Evolutionary conservation across 1,140 invertebrate species (phyloP).

Genomic region (Bilobella aurantiaca): DNA sequence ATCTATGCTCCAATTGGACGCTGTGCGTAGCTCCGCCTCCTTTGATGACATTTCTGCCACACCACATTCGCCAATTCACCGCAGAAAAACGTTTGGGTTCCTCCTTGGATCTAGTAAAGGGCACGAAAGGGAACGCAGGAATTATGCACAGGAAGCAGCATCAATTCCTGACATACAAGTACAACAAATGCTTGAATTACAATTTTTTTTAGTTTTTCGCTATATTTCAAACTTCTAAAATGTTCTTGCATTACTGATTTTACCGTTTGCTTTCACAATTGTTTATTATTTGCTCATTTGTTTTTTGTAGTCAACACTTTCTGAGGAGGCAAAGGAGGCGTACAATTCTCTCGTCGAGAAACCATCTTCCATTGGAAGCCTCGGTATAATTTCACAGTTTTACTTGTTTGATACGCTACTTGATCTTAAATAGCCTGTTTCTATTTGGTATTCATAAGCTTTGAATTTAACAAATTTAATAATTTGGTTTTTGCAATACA

Average conservation of each 20-base stretch:
- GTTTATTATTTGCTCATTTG: conserved; percentile 30
- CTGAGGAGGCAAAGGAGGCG: conserved; percentile 64
- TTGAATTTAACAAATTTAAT: too few relatives aligned
- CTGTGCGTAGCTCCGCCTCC: conserved; percentile 34
- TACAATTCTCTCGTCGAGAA: conserved; percentile 83
- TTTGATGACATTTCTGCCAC: conserved; percentile 48
- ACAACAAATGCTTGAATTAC: too few relatives aligned
- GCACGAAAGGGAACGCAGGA: conserved; percentile 56
- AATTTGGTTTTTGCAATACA: too few relatives aligned
- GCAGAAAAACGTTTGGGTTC: conserved; percentile 72
- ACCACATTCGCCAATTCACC: conserved; percentile 65
- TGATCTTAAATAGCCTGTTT: too few relatives aligned
- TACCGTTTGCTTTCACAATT: conserved; percentile 9
- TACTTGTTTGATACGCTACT: too few relatives aligned
- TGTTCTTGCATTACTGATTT: neutral
- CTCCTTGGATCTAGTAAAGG: conserved; percentile 52
- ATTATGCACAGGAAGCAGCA: conserved; percentile 78
- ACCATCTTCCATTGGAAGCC: conserved; percentile 37
- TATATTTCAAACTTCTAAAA: too few relatives aligned
- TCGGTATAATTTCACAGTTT: conserved; percentile 29
- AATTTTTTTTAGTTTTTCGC: too few relatives aligned
- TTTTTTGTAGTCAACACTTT: conserved; percentile 42
- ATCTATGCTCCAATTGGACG: conserved; percentile 71
- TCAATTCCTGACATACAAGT: conserved; percentile 84
- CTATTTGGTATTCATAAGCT: too few relatives aligned